phyloP scores from a whole-genome alignment of 2,888 invertebrate species.

The Plusia festucae region DNA sequence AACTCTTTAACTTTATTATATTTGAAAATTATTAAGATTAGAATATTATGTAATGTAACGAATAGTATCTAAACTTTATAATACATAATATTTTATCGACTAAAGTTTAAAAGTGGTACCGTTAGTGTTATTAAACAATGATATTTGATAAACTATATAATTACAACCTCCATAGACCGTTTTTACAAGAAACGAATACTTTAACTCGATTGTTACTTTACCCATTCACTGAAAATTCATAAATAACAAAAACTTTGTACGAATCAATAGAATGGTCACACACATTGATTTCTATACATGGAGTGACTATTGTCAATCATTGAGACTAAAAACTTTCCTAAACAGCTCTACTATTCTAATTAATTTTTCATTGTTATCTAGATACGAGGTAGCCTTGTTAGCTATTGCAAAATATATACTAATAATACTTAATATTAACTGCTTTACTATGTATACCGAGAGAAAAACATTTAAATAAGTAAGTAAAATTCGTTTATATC shows the following conservation, averaged over 20 bases:
- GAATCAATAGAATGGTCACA: background rate
- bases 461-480: too few relatives aligned
- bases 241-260: background rate
- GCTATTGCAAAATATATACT: background rate
- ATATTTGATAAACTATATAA: background rate
- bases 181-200: background rate
- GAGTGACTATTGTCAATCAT: conserved; percentile 3
- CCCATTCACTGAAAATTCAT: background rate
- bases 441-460: too few relatives aligned
- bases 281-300: conserved; percentile 2
- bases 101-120: too few relatives aligned
- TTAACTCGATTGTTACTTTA: background rate
- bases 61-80: too few relatives aligned
- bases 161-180: background rate
- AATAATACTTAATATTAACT: background rate
- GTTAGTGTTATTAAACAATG: too few relatives aligned
- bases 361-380: background rate
- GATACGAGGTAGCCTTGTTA: background rate
- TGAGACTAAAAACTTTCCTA: background rate
- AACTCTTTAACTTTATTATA: too few relatives aligned
- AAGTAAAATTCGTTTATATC: background rate
- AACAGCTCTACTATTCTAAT: conserved; percentile 3
- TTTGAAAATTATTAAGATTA: too few relatives aligned
- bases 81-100: too few relatives aligned
- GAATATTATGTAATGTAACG: too few relatives aligned